Base-by-base conservation (phyloP, 1,140 invertebrate species). In the Octopus sinensis region DNA sequence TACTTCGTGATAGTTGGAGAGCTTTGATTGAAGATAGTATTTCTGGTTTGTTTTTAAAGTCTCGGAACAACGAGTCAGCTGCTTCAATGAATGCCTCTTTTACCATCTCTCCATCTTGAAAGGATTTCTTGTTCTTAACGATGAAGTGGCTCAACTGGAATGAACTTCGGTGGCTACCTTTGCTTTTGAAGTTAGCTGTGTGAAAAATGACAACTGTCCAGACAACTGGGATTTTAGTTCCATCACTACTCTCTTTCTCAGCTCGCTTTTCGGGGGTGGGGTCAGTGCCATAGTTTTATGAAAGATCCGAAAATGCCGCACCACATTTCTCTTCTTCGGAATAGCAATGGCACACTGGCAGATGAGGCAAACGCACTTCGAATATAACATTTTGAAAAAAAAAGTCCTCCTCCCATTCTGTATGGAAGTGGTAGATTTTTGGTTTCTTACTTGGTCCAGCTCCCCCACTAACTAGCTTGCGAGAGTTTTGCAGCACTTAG, bases 11-110 rank as follows among this genome's bases (percentile, higher is more conserved):
- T 76, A 76, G 75, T 4, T 76, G 75, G 75, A 76, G 43, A n/a
- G 4, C 30, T 76, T 76, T 76, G 75, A 76, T 76, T 30, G 75
- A 76, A 76, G 75, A 12, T 76, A 62, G 56, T 17, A 76, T 76
- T 76, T 76, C 75, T 76, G 75, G 75, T 76, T 76, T 76, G 75
- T 76, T 76, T 76, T 76, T 76, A 76, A 76, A 76, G 75, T 76
- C 75, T 76, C 10, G 75, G 43, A 76, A 62, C 17, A 17, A 76
- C 75, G 75, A 76, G 75, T 76, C 23, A 76, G 23, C 75, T 51
- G 43, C 75, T 76, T 76, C 23, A 76, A 76, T 4, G 23, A 76
- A 76, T 76, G 75, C 23, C 23, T 76, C 75, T 76, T 76, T 76
- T 76, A 76, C 23, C n/a, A 76, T 76, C 43, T 76, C 75, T 76